Base-by-base conservation (phyloP, 2,113 vertebrate species). In the Xerus inauris region DNA sequence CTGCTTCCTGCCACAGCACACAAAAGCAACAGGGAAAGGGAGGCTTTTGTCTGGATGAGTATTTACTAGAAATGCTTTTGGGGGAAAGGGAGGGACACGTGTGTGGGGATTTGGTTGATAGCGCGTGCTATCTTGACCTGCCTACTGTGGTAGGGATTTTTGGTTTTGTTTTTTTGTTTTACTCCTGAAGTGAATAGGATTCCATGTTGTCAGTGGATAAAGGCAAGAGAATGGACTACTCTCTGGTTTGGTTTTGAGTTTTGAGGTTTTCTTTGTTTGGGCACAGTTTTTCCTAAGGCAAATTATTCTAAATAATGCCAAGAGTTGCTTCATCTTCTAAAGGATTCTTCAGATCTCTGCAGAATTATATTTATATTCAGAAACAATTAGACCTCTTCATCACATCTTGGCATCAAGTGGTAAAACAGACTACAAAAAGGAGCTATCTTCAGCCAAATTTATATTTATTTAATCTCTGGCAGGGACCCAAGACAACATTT, bases 1-100 rank as follows among this genome's bases (percentile, higher is more conserved):
- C 72, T 93, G 95, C 40, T 91, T 98, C 95, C 92, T 83, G 96
- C 87, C 80, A 82, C 82, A 95, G 89, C 83, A 95, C 69, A 98
- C 69, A 97, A 97, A 96, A 97, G 72, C 97, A 80, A 85, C 57
- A 71, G 96, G 91, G 88, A 97, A 97, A 97, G n/a, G 3, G 40
- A 93, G 62, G 89, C 97, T 98, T 97, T 98, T 98, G 97, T 98
- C 85, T 97, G 88, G 5, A 0, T 96, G 89, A 71, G 28, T 94
- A 96, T 85, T 92, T 94, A 87, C 81, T 96, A 69, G 73, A 59
- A 97, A 94, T 92, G 69, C 51, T 93, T 96, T 98, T 85, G 35
- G 67, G 51, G 82, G 32, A 42, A 73, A 77, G 40, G 28, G 11
- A 72, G 1, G 16, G 51, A 64, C 7, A 0, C 32, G 28, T 30